Percentiles rank a stretch among this genome's conserved stretches.
These are phyloP conservation scores for Epizoanthus illoricatus DNA, from an alignment of 92 coral and sea anemone species.

Conservation along the genomic window DNA sequence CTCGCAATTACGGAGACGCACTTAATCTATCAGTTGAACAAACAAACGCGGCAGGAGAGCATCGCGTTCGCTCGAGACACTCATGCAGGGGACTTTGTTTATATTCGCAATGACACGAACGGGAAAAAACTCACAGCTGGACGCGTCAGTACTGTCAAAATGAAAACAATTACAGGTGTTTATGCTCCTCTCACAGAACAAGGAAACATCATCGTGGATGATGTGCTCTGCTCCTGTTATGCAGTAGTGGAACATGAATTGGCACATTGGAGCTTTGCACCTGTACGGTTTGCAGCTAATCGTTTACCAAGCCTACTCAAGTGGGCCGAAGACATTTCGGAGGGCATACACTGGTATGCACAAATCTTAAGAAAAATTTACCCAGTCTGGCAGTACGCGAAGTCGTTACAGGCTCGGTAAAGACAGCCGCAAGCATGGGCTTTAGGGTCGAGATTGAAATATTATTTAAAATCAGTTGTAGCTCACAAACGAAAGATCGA, in stretches of 20 bases:
- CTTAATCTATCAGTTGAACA: slow-evolving; percentile 85
- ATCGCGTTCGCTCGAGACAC: slow-evolving; percentile 65
- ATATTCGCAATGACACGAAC: slow-evolving; percentile 52
- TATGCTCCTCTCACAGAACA: slow-evolving; percentile 95
- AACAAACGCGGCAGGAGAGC: slow-evolving; percentile 65
- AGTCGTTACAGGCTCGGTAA: slow-evolving; percentile 9
- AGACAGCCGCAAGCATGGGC: neutral
- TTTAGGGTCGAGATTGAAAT: neutral
- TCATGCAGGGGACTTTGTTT: slow-evolving; percentile 74
- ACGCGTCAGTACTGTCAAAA: slow-evolving; percentile 52
- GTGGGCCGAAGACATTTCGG: slow-evolving; percentile 32
- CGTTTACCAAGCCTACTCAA: slow-evolving; percentile 59
- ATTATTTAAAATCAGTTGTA: neutral
- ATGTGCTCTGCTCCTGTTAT: slow-evolving; percentile 83
- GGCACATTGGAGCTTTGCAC: slow-evolving; percentile 86
- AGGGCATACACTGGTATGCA: slow-evolving; percentile 95
- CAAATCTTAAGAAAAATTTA: slow-evolving; percentile 22
- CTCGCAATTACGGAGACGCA: slow-evolving; percentile 84
- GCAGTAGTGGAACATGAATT: slow-evolving; percentile 67
- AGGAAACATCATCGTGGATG: slow-evolving; percentile 85
- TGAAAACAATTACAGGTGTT: slow-evolving; percentile 53
- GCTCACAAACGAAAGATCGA: slow-evolving; percentile 3
- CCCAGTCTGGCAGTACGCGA: slow-evolving; percentile 23
- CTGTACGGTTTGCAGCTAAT: slow-evolving; percentile 62
- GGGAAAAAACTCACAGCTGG: slow-evolving; percentile 62